Conservation (phyloP, 2,113 vertebrate genomes). For the Mustela lutreola region DNA sequence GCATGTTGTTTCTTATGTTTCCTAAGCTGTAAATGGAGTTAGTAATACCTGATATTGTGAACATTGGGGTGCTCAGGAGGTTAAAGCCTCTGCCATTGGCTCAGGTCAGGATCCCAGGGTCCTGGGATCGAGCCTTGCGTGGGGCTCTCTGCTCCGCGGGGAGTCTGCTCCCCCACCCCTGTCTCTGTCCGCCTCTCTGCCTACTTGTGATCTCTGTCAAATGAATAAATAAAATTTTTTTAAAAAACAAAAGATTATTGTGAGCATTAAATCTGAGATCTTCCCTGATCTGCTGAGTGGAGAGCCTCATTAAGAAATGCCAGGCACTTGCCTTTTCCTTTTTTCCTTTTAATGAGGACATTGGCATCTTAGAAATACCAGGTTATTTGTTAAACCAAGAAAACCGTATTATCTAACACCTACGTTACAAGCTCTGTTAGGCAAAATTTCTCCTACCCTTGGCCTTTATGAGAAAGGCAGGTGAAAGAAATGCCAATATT, state of each 20-base stretch:
- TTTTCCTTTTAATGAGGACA: conserved; percentile 64
- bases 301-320: conserved; percentile 1
- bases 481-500: not conserved
- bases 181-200: no score
- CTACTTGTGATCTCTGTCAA: no score
- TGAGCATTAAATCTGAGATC: not conserved
- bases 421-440: not conserved
- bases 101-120: no score
- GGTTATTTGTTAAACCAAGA: conserved; percentile 55
- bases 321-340: not conserved
- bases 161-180: no score
- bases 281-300: not conserved
- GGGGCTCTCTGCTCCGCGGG: no score
- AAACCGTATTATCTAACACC: not conserved
- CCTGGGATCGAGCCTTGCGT: no score
- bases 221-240: no score
- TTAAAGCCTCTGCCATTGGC: no score
- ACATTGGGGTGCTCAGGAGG: no score
- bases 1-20: not conserved
- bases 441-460: not conserved
- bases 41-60: not conserved
- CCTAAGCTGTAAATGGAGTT: not conserved
- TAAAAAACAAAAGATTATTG: not conserved
- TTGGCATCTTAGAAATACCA: conserved; percentile 37
- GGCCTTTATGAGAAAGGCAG: not conserved